Evolutionary conservation across 2,888 invertebrate genomes (phyloP), one percentile per base, ranked within the genome.

Genomic region (Neoaliturus tenellus): DNA sequence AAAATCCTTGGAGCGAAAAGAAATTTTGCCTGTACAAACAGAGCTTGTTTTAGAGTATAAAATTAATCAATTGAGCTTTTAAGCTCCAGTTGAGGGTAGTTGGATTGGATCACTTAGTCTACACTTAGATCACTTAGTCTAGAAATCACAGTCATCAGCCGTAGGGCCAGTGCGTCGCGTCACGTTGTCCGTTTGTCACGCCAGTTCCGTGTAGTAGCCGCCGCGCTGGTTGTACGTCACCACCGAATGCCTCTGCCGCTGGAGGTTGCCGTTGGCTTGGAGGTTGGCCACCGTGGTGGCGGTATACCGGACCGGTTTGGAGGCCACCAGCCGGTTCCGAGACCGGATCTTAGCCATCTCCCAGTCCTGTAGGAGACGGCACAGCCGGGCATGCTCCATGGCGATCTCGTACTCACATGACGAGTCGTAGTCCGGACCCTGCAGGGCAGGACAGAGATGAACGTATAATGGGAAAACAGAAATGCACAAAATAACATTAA

Each of bases 381-480:
- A 93, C 85, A 95, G 92, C 82, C 95, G 93, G 83, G 94, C 94
- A 80, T 93, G 93, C 89, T 95, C 95, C 88, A 94, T 89, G 69
- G 93, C 93, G 78, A 94, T 92, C 91, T 96, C 96, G 83, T 94
- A 94, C 90, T 96, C 96, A 90, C 95, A 94, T 84, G 93, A 92
- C 10, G 95, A 95, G 89, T 96, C 96, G 90, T 96, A 96, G 89
- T 96, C 96, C 86, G 94, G 95, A 84, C 96, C 96, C 96, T 96
- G 91, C 14, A 90, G n/a, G 12, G 17, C n/a, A n/a, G n/a, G n/a
- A n/a, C n/a, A n/a, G n/a, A n/a, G n/a, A n/a, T n/a, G n/a, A n/a
- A n/a, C n/a, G n/a, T n/a, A n/a, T n/a, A n/a, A n/a, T n/a, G n/a
- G n/a, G n/a, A n/a, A n/a, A n/a, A n/a, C n/a, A n/a, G n/a, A n/a